These are phyloP conservation scores for Acanthiza pusilla DNA, from an alignment of 2,797 vertebrate genomes.

Conservation along the genomic window DNA sequence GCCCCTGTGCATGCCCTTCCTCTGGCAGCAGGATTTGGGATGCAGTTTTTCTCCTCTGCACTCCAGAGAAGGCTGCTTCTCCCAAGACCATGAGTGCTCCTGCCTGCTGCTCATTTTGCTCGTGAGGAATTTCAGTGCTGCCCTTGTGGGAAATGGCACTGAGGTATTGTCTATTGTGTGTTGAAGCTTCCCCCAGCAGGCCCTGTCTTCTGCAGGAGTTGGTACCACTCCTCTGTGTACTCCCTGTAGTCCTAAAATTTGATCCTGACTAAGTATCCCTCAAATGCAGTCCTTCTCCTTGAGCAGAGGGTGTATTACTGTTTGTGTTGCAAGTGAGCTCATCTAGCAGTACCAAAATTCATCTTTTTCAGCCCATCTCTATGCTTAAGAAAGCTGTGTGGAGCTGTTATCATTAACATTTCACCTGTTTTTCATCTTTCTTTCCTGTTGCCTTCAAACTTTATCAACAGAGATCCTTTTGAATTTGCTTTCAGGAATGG, in stretches of 20 bases:
- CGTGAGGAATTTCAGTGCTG: neutral
- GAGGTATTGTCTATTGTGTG: neutral
- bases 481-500: neutral
- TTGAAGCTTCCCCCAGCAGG: neutral
- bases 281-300: neutral
- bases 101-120: neutral
- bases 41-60: neutral
- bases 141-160: neutral
- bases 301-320: rapidly evolving
- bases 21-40: neutral
- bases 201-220: neutral
- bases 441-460: neutral
- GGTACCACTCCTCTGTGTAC: neutral
- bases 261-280: neutral
- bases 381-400: neutral
- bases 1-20: neutral
- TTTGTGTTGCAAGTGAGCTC: neutral
- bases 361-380: neutral
- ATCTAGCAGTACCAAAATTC: neutral
- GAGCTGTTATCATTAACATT: neutral
- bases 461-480: neutral
- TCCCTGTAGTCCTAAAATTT: neutral
- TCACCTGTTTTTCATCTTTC: neutral
- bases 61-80: neutral
- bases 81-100: neutral